Evolutionary conservation across 2,797 vertebrate species (phyloP).

Genomic region (Myotis findleyi): DNA sequence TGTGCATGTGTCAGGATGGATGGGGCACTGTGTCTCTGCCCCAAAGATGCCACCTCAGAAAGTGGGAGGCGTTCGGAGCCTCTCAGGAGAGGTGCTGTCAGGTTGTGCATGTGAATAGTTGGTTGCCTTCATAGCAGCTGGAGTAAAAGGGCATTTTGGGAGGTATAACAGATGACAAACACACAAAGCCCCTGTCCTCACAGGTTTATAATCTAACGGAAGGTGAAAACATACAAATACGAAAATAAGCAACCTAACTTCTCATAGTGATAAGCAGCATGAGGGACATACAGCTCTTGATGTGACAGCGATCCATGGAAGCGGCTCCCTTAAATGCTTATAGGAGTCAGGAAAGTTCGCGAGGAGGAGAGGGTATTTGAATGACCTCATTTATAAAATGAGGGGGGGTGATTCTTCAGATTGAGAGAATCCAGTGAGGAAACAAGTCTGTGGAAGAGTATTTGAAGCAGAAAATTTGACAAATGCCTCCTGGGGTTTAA

Average conservation of each 20-base stretch:
- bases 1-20: background rate
- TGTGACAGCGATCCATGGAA: background rate
- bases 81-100: background rate
- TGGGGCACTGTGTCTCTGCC: background rate
- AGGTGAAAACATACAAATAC: background rate
- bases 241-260: background rate
- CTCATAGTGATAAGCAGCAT: background rate
- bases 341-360: background rate
- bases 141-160: background rate
- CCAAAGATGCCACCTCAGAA: background rate
- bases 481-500: background rate
- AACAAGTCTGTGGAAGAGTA: background rate
- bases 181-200: background rate
- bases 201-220: background rate
- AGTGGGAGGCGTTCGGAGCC: background rate
- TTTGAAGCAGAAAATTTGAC: background rate
- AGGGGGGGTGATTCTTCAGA: background rate
- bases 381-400: background rate
- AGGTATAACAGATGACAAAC: background rate
- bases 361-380: background rate
- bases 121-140: background rate
- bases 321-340: background rate
- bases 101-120: background rate
- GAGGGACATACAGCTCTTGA: background rate
- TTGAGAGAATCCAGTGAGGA: background rate